Evolutionary conservation across 2,888 invertebrate genomes (phyloP), one percentile per base, ranked within the genome.

Genomic region (Acleris literana): DNA sequence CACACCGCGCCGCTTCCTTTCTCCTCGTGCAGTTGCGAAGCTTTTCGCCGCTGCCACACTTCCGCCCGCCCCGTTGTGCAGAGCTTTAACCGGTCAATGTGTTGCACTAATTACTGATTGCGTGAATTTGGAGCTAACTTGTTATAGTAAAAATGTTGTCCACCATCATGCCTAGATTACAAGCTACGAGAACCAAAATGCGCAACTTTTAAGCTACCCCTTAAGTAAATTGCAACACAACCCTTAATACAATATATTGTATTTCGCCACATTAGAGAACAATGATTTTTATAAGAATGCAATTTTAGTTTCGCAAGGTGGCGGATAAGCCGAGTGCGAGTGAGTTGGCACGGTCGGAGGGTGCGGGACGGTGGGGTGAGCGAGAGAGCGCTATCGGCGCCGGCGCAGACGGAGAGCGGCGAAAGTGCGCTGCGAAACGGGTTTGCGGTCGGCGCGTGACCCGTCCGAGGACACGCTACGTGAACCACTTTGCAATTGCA

Each of bases 31-130:
- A 90, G 90, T 88, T 87, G 88, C 87, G 88, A 91, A 57, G 91
- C 89, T 90, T 91, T 92, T 90, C 91, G 90, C 90, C 87, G 87
- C 88, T 89, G 86, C 88, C 86, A 88, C 84, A 89, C 89, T 91
- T 92, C 90, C 92, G 91, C 88, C 87, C 88, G 80, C 84, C 86
- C 86, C 85, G 84, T 82, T 84, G 81, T 86, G 81, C 84, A 76
- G 80, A 85, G 81, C 86, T 87, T 83, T 82, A 84, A 77, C 83
- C 84, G 84, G 85, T 84, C 85, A 86, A 87, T 87, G 84, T 84
- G 81, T 82, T 86, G 77, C 80, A 84, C 76, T 76, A 76, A 82
- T 82, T 81, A 78, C 76, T 33, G 9, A 33, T 33, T 33, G 9
- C 9, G 33, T 33, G 33, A 9, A 33, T 33, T 84, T 39, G 39